These are phyloP conservation scores for Euphonia xanthogaster DNA, from an alignment of 2,797 vertebrate species.

Conservation along the genomic window DNA sequence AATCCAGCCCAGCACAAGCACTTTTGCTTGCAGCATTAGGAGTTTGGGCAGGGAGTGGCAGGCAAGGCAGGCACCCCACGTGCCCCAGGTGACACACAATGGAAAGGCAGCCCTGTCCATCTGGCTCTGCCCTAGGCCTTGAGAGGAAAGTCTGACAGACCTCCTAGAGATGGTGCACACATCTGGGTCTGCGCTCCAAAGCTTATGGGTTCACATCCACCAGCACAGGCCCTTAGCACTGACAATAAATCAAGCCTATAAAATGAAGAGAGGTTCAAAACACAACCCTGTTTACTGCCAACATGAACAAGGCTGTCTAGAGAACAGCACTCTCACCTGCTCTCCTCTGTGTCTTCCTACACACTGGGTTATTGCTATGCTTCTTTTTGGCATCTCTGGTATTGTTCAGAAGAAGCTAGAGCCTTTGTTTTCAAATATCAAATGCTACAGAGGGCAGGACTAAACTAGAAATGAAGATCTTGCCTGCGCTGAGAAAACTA, in stretches of 20 bases:
- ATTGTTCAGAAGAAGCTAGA: background rate
- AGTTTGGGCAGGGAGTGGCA: background rate
- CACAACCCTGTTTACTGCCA: background rate
- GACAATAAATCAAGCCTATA: background rate
- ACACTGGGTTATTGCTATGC: background rate
- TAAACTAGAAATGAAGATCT: background rate
- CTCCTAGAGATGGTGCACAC: accelerated
- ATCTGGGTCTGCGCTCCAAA: background rate
- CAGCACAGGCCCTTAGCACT: background rate
- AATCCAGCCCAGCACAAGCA: background rate
- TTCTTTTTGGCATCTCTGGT: background rate
- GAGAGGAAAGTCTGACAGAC: background rate
- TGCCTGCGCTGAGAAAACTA: background rate
- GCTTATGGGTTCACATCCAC: background rate
- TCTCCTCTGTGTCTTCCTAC: background rate
- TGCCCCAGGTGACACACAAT: background rate
- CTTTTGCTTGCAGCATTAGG: background rate
- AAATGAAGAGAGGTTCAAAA: background rate
- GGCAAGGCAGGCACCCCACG: background rate
- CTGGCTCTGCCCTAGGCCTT: background rate
- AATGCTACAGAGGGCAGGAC: background rate
- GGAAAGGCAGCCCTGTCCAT: background rate
- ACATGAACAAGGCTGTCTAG: background rate
- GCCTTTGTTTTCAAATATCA: background rate
- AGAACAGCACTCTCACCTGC: background rate